Base-by-base conservation (phyloP, 1,140 invertebrate species). In the Dryas iulia region DNA sequence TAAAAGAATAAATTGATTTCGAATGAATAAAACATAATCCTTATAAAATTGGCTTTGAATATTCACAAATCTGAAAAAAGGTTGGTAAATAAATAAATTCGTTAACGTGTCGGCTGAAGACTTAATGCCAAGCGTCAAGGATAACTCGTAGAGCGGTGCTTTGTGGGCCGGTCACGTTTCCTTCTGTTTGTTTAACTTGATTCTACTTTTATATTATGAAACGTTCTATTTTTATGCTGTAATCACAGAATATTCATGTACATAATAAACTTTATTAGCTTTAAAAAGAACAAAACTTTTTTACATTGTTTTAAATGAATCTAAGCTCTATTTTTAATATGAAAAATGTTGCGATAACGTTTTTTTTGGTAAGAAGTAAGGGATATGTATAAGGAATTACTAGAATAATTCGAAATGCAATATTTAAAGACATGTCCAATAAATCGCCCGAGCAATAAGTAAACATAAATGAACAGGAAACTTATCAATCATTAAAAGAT, bases 81-180 rank as follows among this genome's bases (percentile, higher is more conserved):
- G 39, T 47, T 47, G 39, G 14, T 47, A 47, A 47, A 47, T 47
- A 47, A 66, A 59, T 59, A 59, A 64, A 66, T 66, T 58, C 54
- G 63, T 59, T 59, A 66, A 66, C 31, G 25, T 66, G 33, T 1
- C 33, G 26, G 21, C 47, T 57, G 62, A 54, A 66, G 63, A 56
- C 24, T 65, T 57, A 65, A 39, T 58, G 33, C 28, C 63, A 66
- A 39, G 31, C 24, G 54, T 66, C 63, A 66, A 66, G 63, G 63
- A 58, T 66, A 47, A 23, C 21, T 39, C 63, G 35, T 58, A 30
- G 26, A 64, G 28, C 30, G n/a, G 7, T 10, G 39, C 56, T 66
- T 47, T 10, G 63, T 47, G 31, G 18, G 54, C 54, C 23, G 33
- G 63, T 66, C 63, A 66, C 63, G 63, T 58, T 58, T 39, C 33